Evolutionary conservation across 2,113 vertebrate genomes (phyloP).

Genomic region (Todiramphus chloris): DNA sequence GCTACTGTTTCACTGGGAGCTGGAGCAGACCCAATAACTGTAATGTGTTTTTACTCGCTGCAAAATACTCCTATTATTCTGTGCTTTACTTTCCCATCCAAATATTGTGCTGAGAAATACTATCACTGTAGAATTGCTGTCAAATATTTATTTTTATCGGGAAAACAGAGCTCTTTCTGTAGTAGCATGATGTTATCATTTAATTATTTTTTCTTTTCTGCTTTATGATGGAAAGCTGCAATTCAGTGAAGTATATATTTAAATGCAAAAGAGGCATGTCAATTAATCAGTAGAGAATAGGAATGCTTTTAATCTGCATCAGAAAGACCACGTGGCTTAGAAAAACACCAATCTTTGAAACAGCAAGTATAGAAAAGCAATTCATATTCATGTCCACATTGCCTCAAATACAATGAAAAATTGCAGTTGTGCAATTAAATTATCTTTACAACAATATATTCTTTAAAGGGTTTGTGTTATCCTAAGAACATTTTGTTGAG

Average conservation of each 20-base stretch:
- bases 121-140: constrained; percentile 39
- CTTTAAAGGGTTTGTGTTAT: neutral
- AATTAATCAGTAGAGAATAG: constrained; percentile 51
- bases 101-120: constrained; percentile 39
- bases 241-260: constrained; percentile 68
- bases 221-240: constrained; percentile 47
- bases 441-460: neutral
- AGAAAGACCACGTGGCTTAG: neutral
- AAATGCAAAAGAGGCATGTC: constrained; percentile 66
- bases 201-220: constrained; percentile 66
- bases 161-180: constrained; percentile 10
- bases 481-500: neutral
- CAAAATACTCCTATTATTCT: constrained; percentile 29
- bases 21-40: constrained; percentile 39
- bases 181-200: constrained; percentile 51
- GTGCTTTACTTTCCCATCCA: constrained; percentile 34
- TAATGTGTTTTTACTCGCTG: constrained; percentile 23
- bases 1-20: neutral
- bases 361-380: neutral
- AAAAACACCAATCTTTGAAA: constrained; percentile 12
- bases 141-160: constrained; percentile 54
- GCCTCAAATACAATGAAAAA: constrained; percentile 15
- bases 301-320: constrained; percentile 52
- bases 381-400: neutral
- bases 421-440: neutral